phyloP scores from a whole-genome alignment of 2,888 invertebrate genomes.

The Diloba caeruleocephala region DNA sequence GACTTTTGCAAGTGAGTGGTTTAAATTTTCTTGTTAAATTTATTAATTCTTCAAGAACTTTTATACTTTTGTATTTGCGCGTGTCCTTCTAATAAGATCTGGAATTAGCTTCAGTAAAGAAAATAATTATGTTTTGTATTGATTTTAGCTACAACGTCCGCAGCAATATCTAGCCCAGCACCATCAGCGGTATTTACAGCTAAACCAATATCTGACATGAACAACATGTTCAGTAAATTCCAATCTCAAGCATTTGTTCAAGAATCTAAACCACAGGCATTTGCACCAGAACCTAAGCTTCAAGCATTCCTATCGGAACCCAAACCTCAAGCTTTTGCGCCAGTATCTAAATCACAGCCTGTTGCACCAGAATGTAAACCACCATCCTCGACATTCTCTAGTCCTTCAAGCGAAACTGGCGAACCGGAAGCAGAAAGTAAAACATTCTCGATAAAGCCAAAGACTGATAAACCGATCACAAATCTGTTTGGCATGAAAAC shows the following conservation, averaged over 20 bases:
- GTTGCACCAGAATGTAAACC: constrained; percentile 35
- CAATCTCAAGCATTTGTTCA: constrained; percentile 59
- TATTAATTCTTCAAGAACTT: not conserved
- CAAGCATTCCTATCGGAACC: constrained; percentile 22
- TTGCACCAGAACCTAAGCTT: constrained; percentile 32
- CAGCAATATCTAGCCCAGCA: constrained; percentile 59
- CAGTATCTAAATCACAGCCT: constrained; percentile 35
- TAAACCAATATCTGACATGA: constrained; percentile 72
- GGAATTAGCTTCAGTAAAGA: too few relatives aligned
- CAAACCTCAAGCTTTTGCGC: constrained; percentile 19
- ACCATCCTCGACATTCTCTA: constrained; percentile 35
- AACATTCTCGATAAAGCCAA: constrained; percentile 53
- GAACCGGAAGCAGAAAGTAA: constrained; percentile 67
- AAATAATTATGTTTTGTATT: constrained; percentile 1
- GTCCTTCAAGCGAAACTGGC: constrained; percentile 74
- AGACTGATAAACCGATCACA: constrained; percentile 68
- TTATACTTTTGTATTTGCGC: not conserved
- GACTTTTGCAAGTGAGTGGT: constrained; percentile 70
- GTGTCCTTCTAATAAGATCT: too few relatives aligned
- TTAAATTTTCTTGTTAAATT: not conserved
- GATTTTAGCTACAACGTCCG: constrained; percentile 41
- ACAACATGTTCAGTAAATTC: constrained; percentile 72
- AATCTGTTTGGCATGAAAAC: constrained; percentile 71
- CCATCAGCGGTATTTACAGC: constrained; percentile 67
- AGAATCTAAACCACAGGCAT: constrained; percentile 52